A percentile compares a stretch with the other conserved stretches of the same genome.
Conservation (phyloP, 2,113 vertebrate genomes). For the Siniperca chuatsi region DNA sequence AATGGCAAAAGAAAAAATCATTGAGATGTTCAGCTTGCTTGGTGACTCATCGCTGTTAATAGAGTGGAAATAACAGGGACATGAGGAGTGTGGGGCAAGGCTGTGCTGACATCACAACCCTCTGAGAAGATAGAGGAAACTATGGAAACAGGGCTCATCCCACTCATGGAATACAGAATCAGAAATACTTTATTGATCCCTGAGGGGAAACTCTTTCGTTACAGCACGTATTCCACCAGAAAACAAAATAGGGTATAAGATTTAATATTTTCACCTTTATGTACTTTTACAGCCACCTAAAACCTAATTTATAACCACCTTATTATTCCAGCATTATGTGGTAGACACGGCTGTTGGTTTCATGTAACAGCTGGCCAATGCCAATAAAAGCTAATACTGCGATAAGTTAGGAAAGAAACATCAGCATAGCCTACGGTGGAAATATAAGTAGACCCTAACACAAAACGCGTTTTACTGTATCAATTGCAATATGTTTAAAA, state of each 20-base stretch:
- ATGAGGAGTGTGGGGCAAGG: constrained; percentile 32
- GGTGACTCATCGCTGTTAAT: constrained; percentile 68
- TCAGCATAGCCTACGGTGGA: background rate
- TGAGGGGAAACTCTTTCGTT: background rate
- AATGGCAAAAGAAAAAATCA: constrained; percentile 1
- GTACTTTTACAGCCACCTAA: background rate
- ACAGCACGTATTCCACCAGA: constrained; percentile 38
- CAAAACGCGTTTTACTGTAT: background rate
- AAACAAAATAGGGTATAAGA: background rate
- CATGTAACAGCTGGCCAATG: background rate
- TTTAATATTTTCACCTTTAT: background rate
- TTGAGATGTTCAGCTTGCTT: constrained; percentile 5
- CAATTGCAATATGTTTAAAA: too few species aligned
- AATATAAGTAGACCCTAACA: background rate
- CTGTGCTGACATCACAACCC: constrained; percentile 61
- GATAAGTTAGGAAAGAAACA: background rate
- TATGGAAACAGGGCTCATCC: constrained; percentile 70
- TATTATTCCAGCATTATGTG: background rate
- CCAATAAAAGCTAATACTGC: background rate
- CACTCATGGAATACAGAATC: constrained; percentile 3
- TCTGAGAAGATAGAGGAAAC: constrained; percentile 50
- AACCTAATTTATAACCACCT: background rate
- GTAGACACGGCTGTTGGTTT: background rate
- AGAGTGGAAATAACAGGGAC: constrained; percentile 9
- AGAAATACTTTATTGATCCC: too few species aligned